Base-by-base conservation (phyloP, 2,888 invertebrate genomes). In the Pammene fasciana region DNA sequence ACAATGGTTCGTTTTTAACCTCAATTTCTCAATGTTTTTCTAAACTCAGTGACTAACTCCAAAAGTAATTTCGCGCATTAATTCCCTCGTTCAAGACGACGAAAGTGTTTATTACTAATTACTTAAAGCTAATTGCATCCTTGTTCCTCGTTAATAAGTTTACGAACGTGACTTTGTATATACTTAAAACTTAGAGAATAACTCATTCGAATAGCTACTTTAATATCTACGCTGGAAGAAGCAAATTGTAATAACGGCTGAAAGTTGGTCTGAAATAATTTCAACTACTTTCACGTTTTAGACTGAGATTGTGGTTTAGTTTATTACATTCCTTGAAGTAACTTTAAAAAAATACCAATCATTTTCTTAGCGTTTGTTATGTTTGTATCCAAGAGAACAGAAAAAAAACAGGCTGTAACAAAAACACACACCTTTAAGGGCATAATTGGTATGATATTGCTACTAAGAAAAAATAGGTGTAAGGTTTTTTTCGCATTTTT, bases 51-150 rank as follows among this genome's bases (percentile, higher is more conserved):
- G 34, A 52, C 43, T 48, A 48, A 55, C 10, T 18, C 11, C 11
- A 59, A 64, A 68, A 65, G 52, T 59, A 41, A 34, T 36, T 38
- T 26, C 26, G 26, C 26, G 56, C 45, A 57, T 68, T 64, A 57
- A 64, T 64, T 57, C 10, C 48, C 38, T 48, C 26, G 9, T 18
- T 50, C 16, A n/a, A 14, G 50, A 64, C 68, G 57, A 57, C 10
- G 62, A 64, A 68, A 68, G 64, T 64, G 52, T 50, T 60, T 52
- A 57, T 57, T 54, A 18, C 56, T 57, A 57, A 68, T 64, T 64
- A 52, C 13, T 11, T 50, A 43, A 26, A 52, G 26, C 57, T 56
- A 68, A 68, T 62, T 64, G 57, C 14, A 64, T 57, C 48, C 48
- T 57, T 45, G 26, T 59, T 59, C 45, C 13, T 36, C 9, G 38